These are phyloP conservation scores for Peromyscus polionotus DNA, from an alignment of 2,113 vertebrate species.

Conservation along the genomic window DNA sequence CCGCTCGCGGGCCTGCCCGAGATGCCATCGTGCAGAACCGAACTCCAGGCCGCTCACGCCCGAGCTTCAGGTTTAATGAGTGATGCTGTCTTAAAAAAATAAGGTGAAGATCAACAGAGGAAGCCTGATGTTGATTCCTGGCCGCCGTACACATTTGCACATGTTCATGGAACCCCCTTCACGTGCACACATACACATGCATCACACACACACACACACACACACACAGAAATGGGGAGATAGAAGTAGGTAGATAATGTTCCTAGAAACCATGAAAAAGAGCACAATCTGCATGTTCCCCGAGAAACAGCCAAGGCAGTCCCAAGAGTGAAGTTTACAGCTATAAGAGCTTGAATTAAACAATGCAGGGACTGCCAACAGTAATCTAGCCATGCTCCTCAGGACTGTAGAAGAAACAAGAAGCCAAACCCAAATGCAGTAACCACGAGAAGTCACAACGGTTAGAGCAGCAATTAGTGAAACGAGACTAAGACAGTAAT, in stretches of 20 bases:
- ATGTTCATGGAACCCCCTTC: too few species aligned
- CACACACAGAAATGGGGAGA: not conserved
- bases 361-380: not conserved
- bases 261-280: not conserved
- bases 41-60: not conserved
- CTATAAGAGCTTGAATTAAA: not conserved
- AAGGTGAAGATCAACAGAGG: not conserved
- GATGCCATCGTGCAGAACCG: slow-evolving; percentile 90
- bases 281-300: not conserved
- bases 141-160: not conserved
- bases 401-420: not conserved
- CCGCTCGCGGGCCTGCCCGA: slow-evolving; percentile 94
- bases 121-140: not conserved
- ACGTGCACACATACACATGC: not conserved
- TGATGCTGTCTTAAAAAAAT: not conserved
- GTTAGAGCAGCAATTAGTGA: not conserved
- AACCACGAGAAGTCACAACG: not conserved
- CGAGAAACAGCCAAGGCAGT: not conserved
- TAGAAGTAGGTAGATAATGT: not conserved
- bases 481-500: not conserved
- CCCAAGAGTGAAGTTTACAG: not conserved
- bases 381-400: not conserved
- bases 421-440: not conserved
- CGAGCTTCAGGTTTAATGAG: slow-evolving; percentile 65
- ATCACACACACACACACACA: not conserved